Base-by-base conservation (phyloP, 92 coral and sea anemone species). In the Scolanthus callimorphus region DNA sequence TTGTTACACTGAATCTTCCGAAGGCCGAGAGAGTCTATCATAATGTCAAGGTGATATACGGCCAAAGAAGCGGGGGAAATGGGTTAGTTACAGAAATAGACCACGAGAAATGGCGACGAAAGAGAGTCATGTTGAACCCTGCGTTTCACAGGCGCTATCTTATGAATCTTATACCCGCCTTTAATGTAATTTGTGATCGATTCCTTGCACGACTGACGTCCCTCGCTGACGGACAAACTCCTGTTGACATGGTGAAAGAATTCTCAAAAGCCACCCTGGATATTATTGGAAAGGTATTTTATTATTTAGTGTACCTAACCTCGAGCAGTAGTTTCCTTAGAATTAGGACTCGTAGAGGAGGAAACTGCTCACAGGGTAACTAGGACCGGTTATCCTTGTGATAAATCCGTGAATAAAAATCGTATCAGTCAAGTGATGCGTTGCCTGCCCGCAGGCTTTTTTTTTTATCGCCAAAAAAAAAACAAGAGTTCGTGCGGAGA, bases 91-190 rank as follows among this genome's bases (percentile, higher is more conserved):
- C 67, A 15, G 94, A 90, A 26, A 9, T 43, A 3, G 76, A 86
- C 20, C 85, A 90, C 38, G 77, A 30, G 1, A 75, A 68, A 3
- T 90, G 97, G 97, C 73, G 76, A 38, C 65, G 74, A 49, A 78
- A 70, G 50, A 77, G 97, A 21, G 84, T 63, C 3, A 47, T 75
- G 41, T 63, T 91, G 17, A 85, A 91, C 22, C 95, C 88, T 21
- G 97, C 97, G 11, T 91, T 91, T 60, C 97, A 91, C 61, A 73
- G 97, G 31, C 75, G 68, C 11, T 76, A 71, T 25, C 60, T 91
- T 57, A 82, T 74, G 88, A 77, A 91, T 44, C 58, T 87, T 47
- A 87, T 87, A 86, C 51, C 30, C 2, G 71, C 82, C 9, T 91
- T 91, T 37, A 91, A 91, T 49, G 49, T 29, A 24, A 78, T 65